Conservation (phyloP, 2,797 vertebrate species). For the Psittacula derbiana region DNA sequence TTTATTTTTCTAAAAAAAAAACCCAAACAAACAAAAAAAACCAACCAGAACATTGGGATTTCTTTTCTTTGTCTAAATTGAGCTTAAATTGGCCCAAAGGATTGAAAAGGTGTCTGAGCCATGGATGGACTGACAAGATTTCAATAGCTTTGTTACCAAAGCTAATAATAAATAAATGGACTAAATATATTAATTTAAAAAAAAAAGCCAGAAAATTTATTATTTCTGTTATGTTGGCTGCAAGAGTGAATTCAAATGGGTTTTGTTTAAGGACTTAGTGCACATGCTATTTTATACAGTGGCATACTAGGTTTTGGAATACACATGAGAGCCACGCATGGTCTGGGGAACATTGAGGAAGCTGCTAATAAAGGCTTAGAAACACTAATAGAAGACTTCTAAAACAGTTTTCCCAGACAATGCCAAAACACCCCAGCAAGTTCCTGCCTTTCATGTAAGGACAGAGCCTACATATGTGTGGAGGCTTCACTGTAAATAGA, state of each 20-base stretch:
- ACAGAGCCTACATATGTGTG: neutral
- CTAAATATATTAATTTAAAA: neutral
- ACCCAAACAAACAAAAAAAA: too few relatives aligned
- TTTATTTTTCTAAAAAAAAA: neutral
- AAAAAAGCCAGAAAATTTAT: neutral
- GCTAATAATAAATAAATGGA: neutral
- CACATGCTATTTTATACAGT: neutral
- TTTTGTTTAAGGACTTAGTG: neutral
- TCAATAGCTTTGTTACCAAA: neutral
- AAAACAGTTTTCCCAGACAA: neutral
- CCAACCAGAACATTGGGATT: neutral
- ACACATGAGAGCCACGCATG: neutral
- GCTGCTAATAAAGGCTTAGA: neutral
- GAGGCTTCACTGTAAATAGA: neutral
- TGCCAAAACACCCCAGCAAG: neutral
- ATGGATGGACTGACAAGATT: neutral
- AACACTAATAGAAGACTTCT: neutral
- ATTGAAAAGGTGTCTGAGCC: neutral
- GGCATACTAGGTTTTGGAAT: neutral
- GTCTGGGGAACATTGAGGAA: neutral
- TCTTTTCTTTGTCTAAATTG: neutral
- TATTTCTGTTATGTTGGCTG: neutral
- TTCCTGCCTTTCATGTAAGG: slow-evolving; percentile 14
- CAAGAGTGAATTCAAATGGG: neutral
- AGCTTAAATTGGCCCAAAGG: neutral